Percentiles rank a stretch among this genome's conserved stretches.
Conservation (phyloP, 2,797 vertebrate genomes). For the Moxostoma hubbsi region DNA sequence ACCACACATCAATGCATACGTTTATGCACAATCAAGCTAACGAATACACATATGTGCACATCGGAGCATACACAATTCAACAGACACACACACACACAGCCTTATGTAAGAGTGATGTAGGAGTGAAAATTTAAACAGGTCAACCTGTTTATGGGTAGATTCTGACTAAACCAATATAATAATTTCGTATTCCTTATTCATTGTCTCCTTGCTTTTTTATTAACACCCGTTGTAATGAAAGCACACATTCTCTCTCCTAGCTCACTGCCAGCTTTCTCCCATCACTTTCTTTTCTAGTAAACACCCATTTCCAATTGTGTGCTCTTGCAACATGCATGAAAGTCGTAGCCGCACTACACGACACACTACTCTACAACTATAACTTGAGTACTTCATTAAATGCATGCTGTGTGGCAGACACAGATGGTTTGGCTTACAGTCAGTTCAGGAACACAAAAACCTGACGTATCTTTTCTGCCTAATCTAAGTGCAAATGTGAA, state of each 20-base stretch:
- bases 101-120: constrained; percentile 25
- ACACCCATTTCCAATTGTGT: not conserved
- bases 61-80: not conserved
- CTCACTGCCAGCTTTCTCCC: not conserved
- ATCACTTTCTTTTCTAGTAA: not conserved
- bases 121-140: constrained; percentile 24
- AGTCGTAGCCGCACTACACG: not conserved
- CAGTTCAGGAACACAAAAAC: too few relatives aligned
- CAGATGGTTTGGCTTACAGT: not conserved
- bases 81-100: not conserved
- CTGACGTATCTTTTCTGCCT: too few relatives aligned
- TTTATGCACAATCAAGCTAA: constrained; percentile 6
- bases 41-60: not conserved
- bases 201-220: not conserved
- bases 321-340: not conserved
- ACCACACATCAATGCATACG: not conserved
- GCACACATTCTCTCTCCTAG: not conserved
- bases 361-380: not conserved
- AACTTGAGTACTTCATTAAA: not conserved
- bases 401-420: not conserved
- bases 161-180: constrained; percentile 13
- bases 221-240: not conserved
- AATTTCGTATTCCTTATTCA: not conserved
- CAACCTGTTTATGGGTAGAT: not conserved
- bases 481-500: too few relatives aligned